These are phyloP conservation scores for Apis cerana DNA, from an alignment of 1,140 invertebrate species.

Conservation along the genomic window DNA sequence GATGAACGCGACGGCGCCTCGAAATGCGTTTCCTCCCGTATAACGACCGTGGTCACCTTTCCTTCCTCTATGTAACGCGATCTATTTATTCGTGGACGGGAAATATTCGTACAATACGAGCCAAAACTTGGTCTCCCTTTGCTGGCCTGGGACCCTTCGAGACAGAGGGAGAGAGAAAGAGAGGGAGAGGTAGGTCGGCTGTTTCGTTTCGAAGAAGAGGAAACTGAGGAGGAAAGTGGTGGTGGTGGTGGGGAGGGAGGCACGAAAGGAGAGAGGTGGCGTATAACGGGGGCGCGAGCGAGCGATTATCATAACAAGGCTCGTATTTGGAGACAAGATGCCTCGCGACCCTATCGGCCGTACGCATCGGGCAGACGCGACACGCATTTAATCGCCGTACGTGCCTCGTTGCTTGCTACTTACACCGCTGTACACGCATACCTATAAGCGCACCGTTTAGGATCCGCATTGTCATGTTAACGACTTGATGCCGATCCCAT, in stretches of 20 bases:
- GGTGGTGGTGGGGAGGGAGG: not conserved
- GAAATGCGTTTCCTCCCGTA: constrained; percentile 43
- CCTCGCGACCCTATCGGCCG: constrained; percentile 62
- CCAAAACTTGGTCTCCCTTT: not conserved
- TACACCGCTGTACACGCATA: constrained; percentile 21
- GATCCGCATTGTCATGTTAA: constrained; percentile 75
- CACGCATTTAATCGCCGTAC: constrained; percentile 64
- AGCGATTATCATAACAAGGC: constrained; percentile 78
- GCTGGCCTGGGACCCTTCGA: too few relatives aligned
- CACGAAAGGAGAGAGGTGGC: not conserved
- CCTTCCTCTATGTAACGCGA: not conserved
- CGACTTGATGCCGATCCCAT: constrained; percentile 73
- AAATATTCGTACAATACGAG: not conserved
- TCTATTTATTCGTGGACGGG: not conserved
- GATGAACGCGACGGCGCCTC: constrained; percentile 68
- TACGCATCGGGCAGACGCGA: constrained; percentile 64
- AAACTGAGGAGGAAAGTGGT: not conserved
- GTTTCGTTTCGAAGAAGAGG: not conserved
- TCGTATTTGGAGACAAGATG: constrained; percentile 70
- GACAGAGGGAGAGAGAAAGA: not conserved
- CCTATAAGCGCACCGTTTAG: constrained; percentile 73
- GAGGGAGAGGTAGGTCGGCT: not conserved
- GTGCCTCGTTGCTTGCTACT: constrained; percentile 39
- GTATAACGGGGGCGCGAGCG: constrained; percentile 21
- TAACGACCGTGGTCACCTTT: constrained; percentile 6